Base-by-base conservation (phyloP, 2,888 invertebrate species). In the Altica lythri region DNA sequence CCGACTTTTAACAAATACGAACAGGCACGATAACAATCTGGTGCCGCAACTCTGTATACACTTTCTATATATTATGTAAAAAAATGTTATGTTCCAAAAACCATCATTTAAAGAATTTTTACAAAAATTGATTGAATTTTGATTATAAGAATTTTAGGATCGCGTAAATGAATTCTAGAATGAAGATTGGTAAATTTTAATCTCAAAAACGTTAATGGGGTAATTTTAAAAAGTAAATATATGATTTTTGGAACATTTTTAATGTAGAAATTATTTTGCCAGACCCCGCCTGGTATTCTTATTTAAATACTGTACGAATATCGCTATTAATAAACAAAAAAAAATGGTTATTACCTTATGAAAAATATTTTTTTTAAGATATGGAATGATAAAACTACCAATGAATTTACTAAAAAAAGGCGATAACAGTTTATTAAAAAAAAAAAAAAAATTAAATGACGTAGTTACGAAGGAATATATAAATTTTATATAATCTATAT, bases 1-100 rank as follows among this genome's bases (percentile, higher is more conserved):
- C 59, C 37, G 38, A 48, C 34, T 48, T 46, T 53, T 50, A 58
- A 61, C 53, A 63, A 57, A 59, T 58, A 52, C 44, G 38, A 50
- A 50, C 29, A 54, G 60, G 57, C 60, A 57, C 38, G 13, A 44
- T 40, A 49, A 49, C 27, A 55, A 53, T 44, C 34, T 34, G 56
- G 55, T 55, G 52, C 58, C 53, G 43, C 40, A 35, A 50, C 37
- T 34, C 44, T 38, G 44, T 34, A 13, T 18, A 47, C 40, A 37
- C 38, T 34, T 35, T n/a, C 40, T 42, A 22, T 10, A 9, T 48
- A n/a, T n/a, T n/a, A n/a, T n/a, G n/a, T n/a, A n/a, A n/a, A n/a
- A n/a, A n/a, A n/a, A n/a, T n/a, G n/a, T n/a, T n/a, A n/a, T n/a
- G n/a, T n/a, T n/a, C n/a, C n/a, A n/a, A n/a, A n/a, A n/a, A n/a